Conservation (phyloP, 37 sponge, comb jelly and placozoan genomes). For the Halichondria panicea region DNA sequence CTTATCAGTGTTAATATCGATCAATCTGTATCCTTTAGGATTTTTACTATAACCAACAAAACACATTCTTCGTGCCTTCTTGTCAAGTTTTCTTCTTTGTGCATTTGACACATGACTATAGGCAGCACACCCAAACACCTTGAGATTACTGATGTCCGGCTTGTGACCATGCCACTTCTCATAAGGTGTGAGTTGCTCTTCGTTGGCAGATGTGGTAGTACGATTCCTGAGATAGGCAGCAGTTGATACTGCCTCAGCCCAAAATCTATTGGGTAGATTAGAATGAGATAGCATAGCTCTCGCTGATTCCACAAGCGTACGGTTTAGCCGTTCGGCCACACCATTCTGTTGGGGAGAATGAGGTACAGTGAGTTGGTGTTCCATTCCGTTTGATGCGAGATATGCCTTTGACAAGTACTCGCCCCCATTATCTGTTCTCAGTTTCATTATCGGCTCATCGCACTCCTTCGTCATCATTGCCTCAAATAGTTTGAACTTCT, state of each 20-base stretch:
- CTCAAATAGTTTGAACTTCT: conserved; percentile 60
- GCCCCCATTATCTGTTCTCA: conserved; percentile 52
- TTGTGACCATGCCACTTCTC: conserved; percentile 23
- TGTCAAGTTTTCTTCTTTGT: conserved; percentile 25
- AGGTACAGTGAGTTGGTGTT: conserved; percentile 51
- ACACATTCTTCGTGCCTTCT: conserved; percentile 27
- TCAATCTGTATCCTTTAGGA: conserved; percentile 27
- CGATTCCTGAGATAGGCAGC: conserved; percentile 49
- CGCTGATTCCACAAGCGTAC: conserved; percentile 51
- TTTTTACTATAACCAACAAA: conserved; percentile 27
- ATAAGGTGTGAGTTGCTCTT: conserved; percentile 20
- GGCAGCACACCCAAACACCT: conserved; percentile 46
- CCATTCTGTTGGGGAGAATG: conserved; percentile 55
- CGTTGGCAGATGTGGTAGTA: conserved; percentile 25
- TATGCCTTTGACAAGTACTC: conserved; percentile 58
- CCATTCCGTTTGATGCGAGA: conserved; percentile 35
- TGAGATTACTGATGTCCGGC: conserved; percentile 30
- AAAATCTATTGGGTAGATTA: conserved; percentile 26
- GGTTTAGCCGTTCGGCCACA: conserved; percentile 49
- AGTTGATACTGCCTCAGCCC: conserved; percentile 58
- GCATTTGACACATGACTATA: conserved; percentile 18
- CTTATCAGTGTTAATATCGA: conserved; percentile 10
- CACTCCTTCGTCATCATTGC: conserved; percentile 31
- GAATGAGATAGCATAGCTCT: conserved; percentile 47
- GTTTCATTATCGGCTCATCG: conserved; percentile 13